A percentile compares a stretch with the other conserved stretches of the same genome.
phyloP scores from a whole-genome alignment of 2,888 invertebrate genomes.

The Hyposoter didymator region DNA sequence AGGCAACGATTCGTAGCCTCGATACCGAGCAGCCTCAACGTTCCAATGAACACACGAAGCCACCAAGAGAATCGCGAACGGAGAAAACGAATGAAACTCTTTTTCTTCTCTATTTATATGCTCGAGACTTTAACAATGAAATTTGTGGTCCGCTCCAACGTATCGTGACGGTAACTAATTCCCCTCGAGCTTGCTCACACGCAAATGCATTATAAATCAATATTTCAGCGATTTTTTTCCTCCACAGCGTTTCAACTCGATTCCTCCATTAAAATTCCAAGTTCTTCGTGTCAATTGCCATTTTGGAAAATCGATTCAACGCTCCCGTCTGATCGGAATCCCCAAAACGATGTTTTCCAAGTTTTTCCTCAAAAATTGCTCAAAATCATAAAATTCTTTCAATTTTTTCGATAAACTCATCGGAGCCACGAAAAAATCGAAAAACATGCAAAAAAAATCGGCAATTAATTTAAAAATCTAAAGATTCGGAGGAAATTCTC shows the following conservation, averaged over 20 bases:
- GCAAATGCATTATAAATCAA: neutral
- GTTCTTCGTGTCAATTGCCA: neutral
- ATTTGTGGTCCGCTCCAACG: conserved; percentile 44
- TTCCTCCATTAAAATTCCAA: neutral
- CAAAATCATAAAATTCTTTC: no score
- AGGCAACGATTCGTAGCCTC: neutral
- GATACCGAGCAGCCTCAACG: conserved; percentile 17
- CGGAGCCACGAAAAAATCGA: no score
- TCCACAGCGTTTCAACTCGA: neutral
- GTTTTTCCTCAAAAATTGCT: no score
- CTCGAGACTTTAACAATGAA: conserved; percentile 2
- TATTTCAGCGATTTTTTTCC: neutral
- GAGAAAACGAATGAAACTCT: conserved; percentile 1
- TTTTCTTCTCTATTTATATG: neutral
- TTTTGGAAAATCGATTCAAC: neutral
- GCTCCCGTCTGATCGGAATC: no score
- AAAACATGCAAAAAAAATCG: no score
- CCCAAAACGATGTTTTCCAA: no score
- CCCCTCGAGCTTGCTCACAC: neutral
- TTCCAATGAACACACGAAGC: neutral
- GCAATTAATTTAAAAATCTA: no score
- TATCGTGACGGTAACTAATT: conserved; percentile 32
- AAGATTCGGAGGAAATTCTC: no score
- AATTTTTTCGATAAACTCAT: no score
- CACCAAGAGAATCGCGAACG: neutral